Percentiles rank a stretch among this genome's conserved stretches.
These are phyloP conservation scores for Trididemnum clinides DNA, from an alignment of 23 tunicate species.

Conservation along the genomic window DNA sequence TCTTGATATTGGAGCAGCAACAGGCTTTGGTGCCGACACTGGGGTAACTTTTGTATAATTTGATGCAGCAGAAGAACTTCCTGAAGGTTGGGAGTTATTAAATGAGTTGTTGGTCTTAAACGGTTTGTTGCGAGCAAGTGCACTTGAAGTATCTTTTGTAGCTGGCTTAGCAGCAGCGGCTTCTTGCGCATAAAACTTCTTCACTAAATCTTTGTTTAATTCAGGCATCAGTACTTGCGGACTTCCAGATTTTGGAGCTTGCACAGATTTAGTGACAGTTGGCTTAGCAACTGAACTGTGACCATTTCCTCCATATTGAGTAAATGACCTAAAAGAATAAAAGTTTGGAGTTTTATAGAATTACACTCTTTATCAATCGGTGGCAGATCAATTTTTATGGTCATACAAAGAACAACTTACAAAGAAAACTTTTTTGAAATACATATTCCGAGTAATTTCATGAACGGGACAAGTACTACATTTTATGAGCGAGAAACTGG, in stretches of 20 bases:
- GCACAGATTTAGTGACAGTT: slow-evolving; percentile 8
- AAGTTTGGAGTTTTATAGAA: no score
- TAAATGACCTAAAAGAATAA: no score
- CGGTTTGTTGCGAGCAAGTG: neutral
- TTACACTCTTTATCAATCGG: no score
- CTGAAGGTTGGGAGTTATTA: neutral
- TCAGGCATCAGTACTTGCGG: neutral
- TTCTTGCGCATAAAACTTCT: slow-evolving; percentile 5
- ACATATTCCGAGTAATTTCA: no score
- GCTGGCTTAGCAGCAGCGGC: neutral
- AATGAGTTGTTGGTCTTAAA: neutral
- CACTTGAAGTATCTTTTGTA: neutral
- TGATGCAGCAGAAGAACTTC: neutral
- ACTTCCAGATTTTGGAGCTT: neutral
- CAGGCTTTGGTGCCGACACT: neutral
- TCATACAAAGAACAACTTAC: no score
- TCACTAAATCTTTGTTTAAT: slow-evolving; percentile 12
- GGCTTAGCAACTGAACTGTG: no score
- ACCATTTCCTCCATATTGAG: no score
- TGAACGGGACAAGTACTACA: no score
- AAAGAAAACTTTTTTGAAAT: no score
- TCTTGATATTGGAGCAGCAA: no score
- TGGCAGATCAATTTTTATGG: no score
- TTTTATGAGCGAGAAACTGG: no score
- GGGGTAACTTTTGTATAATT: neutral